These are phyloP conservation scores for Anthrax anthrax DNA, from an alignment of 2,888 invertebrate species.

Conservation along the genomic window DNA sequence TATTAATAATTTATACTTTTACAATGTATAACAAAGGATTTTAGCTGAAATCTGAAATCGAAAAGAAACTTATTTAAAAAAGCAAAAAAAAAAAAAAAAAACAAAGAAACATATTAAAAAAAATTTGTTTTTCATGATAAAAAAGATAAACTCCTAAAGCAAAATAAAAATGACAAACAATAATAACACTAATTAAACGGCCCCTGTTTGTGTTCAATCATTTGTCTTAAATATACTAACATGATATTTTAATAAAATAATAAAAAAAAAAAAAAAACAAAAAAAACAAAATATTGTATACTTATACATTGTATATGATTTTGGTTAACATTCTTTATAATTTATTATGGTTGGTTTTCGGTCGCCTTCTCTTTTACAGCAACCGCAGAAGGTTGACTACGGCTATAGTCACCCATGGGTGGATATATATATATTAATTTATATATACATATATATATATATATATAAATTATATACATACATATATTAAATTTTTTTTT, in stretches of 20 bases:
- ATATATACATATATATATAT: background rate
- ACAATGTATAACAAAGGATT: too few relatives aligned
- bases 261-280: background rate
- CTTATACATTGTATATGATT: slow-evolving; percentile 4
- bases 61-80: too few relatives aligned
- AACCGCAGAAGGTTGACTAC: slow-evolving; percentile 61
- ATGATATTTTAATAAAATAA: slow-evolving; percentile 6
- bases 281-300: too few relatives aligned
- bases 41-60: too few relatives aligned
- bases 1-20: too few relatives aligned
- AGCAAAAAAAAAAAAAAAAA: slow-evolving; percentile 5
- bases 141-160: background rate
- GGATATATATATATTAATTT: slow-evolving; percentile 3
- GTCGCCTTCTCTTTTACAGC: slow-evolving; percentile 75
- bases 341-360: slow-evolving; percentile 37
- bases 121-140: too few relatives aligned
- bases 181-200: slow-evolving; percentile 16
- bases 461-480: slow-evolving; percentile 1
- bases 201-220: slow-evolving; percentile 17
- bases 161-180: background rate
- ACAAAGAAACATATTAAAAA: background rate
- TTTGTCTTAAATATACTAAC: slow-evolving; percentile 9
- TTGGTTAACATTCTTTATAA: slow-evolving; percentile 11
- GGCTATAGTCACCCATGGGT: slow-evolving; percentile 18
- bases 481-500: too few relatives aligned